A percentile compares a stretch with the other conserved stretches of the same genome.
Evolutionary conservation across 2,888 invertebrate genomes (phyloP).

Genomic region (Sinopyrophorus schimmeli): DNA sequence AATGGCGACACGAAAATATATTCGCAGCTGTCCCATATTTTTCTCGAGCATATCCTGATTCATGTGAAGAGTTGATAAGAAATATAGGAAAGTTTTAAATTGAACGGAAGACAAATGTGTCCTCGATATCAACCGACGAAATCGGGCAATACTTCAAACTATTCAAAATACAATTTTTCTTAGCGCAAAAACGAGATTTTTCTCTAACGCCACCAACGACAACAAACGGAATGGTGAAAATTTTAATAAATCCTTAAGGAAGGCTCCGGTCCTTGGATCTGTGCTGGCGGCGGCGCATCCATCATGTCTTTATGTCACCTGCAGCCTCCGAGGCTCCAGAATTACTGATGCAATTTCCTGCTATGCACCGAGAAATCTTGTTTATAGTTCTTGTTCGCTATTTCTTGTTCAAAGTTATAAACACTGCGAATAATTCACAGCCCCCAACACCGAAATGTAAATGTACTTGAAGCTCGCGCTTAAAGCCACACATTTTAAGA

Average conservation of each 20-base stretch:
- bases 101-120: conserved; percentile 40
- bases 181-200: too few relatives aligned
- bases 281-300: conserved; percentile 26
- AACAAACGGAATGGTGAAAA: not conserved
- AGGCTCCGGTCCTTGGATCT: conserved; percentile 15
- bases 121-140: conserved; percentile 42
- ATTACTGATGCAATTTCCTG: conserved; percentile 45
- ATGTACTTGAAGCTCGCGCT: too few relatives aligned
- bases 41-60: conserved; percentile 39
- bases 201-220: too few relatives aligned
- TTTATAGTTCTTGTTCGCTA: too few relatives aligned
- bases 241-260: conserved; percentile 16
- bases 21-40: conserved; percentile 30
- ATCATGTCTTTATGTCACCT: conserved; percentile 35
- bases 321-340: conserved; percentile 37
- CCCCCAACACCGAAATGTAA: too few relatives aligned
- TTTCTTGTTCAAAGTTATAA: too few relatives aligned
- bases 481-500: too few relatives aligned
- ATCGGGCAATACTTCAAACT: conserved; percentile 41
- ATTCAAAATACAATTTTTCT: conserved; percentile 13
- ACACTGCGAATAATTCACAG: too few relatives aligned
- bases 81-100: conserved; percentile 45
- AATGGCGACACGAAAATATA: conserved; percentile 18
- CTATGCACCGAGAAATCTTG: conserved; percentile 30
- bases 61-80: conserved; percentile 47